phyloP scores from a whole-genome alignment of 1,140 invertebrate genomes.

The Drosophila pruinosa region DNA sequence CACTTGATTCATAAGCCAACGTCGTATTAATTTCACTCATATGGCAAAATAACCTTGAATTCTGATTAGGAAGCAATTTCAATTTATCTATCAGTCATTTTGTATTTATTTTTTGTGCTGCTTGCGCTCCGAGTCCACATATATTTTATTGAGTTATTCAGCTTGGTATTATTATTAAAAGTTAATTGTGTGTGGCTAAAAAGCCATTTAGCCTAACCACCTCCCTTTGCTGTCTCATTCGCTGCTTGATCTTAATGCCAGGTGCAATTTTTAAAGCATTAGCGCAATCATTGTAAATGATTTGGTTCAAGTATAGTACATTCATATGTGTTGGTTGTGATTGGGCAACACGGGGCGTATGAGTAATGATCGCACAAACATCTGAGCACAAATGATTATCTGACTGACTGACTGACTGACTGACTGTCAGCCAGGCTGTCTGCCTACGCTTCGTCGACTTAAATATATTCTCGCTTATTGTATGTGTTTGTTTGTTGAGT shows the following conservation, averaged over 20 bases:
- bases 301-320: constrained; percentile 61
- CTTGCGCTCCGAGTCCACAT: constrained; percentile 17
- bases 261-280: constrained; percentile 65
- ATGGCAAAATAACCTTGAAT: constrained; percentile 71
- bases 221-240: background rate
- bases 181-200: constrained; percentile 74
- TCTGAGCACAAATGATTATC: constrained; percentile 68
- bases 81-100: constrained; percentile 72
- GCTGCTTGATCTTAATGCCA: background rate
- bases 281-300: constrained; percentile 67
- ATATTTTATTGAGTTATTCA: constrained; percentile 50
- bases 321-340: constrained; percentile 22
- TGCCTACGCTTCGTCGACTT: constrained; percentile 16
- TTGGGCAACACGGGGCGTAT: constrained; percentile 69
- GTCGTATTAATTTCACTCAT: constrained; percentile 77
- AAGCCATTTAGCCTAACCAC: constrained; percentile 43
- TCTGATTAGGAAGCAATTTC: constrained; percentile 80
- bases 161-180: constrained; percentile 65
- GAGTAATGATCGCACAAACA: constrained; percentile 70
- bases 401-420: constrained; percentile 33
- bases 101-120: constrained; percentile 34
- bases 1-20: constrained; percentile 58
- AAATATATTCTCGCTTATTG: too few species aligned
- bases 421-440: constrained; percentile 24
- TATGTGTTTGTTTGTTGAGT: background rate